phyloP scores from a whole-genome alignment of 2,888 invertebrate genomes.

The Yponomeuta cagnagella region DNA sequence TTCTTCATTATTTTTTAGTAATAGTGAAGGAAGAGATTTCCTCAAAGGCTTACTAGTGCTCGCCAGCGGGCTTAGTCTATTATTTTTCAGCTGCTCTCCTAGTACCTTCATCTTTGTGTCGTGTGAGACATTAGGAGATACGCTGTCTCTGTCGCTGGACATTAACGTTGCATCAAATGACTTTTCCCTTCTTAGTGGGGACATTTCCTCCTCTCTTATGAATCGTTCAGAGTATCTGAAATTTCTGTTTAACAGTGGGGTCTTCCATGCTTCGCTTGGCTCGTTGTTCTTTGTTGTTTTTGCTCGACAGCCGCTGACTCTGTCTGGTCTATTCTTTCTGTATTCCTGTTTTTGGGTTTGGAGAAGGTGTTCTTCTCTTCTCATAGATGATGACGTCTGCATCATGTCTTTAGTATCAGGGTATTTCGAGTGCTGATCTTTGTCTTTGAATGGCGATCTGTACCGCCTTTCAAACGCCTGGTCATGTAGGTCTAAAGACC shows the following conservation, averaged over 20 bases:
- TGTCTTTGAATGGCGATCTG: slow-evolving; percentile 62
- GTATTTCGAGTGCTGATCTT: slow-evolving; percentile 60
- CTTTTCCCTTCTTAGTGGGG: slow-evolving; percentile 64
- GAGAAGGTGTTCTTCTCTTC: slow-evolving; percentile 66
- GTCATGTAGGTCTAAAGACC: slow-evolving; percentile 53
- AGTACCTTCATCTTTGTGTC: slow-evolving; percentile 51
- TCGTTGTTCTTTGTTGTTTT: slow-evolving; percentile 64
- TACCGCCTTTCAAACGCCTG: slow-evolving; percentile 61
- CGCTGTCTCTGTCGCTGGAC: slow-evolving; percentile 48
- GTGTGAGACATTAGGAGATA: slow-evolving; percentile 50
- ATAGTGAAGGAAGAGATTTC: slow-evolving; percentile 74
- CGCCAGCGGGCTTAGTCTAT: slow-evolving; percentile 46
- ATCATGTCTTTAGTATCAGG: slow-evolving; percentile 62
- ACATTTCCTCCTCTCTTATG: slow-evolving; percentile 55
- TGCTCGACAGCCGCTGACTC: slow-evolving; percentile 65
- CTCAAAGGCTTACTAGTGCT: slow-evolving; percentile 58
- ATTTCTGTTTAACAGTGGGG: slow-evolving; percentile 61
- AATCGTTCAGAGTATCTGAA: slow-evolving; percentile 71
- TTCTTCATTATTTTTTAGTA: slow-evolving; percentile 67
- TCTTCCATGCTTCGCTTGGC: slow-evolving; percentile 60
- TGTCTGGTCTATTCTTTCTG: slow-evolving; percentile 64
- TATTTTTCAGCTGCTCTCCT: slow-evolving; percentile 50
- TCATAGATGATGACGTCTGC: slow-evolving; percentile 55
- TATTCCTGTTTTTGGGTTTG: slow-evolving; percentile 67
- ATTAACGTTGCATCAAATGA: slow-evolving; percentile 66